phyloP scores from a whole-genome alignment of 2,888 invertebrate genomes.

The Tiliacea citrago region DNA sequence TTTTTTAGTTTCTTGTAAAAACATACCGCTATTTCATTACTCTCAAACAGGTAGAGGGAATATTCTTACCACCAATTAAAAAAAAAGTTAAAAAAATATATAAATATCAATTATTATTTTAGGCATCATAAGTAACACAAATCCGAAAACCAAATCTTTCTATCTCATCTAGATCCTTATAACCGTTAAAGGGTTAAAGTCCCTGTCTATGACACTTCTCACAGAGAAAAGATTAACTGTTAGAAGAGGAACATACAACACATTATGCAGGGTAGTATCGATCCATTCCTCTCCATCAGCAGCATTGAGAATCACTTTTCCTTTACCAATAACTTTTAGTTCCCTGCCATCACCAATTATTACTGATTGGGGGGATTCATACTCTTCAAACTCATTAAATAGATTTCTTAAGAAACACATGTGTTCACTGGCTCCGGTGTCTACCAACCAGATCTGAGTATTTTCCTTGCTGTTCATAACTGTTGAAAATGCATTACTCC shows the following conservation, averaged over 20 bases:
- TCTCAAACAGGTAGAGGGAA: constrained; percentile 34
- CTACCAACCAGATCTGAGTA: not conserved
- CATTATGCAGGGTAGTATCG: not conserved
- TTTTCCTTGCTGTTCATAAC: constrained; percentile 1
- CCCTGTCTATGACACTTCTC: too few relatives aligned
- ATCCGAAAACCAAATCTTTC: constrained; percentile 31
- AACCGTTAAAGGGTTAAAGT: constrained; percentile 15
- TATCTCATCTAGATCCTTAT: constrained; percentile 42
- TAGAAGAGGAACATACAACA: too few relatives aligned
- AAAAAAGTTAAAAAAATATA: constrained; percentile 14
- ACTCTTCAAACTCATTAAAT: constrained; percentile 3
- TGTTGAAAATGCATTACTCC: constrained; percentile 5
- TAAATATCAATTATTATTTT: constrained; percentile 24
- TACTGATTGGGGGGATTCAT: not conserved
- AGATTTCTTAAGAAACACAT: not conserved
- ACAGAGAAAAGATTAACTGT: too few relatives aligned
- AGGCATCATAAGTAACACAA: constrained; percentile 28
- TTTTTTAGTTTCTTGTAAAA: constrained; percentile 22
- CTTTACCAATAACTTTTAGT: not conserved
- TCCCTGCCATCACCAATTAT: not conserved
- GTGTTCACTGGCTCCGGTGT: not conserved
- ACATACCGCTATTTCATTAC: constrained; percentile 24
- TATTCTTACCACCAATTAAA: constrained; percentile 30
- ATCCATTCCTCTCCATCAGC: not conserved
- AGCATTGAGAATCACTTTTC: not conserved